A percentile compares a stretch with the other conserved stretches of the same genome.
phyloP scores from a whole-genome alignment of 2,113 vertebrate species.

The Rhagologus leucostigma region DNA sequence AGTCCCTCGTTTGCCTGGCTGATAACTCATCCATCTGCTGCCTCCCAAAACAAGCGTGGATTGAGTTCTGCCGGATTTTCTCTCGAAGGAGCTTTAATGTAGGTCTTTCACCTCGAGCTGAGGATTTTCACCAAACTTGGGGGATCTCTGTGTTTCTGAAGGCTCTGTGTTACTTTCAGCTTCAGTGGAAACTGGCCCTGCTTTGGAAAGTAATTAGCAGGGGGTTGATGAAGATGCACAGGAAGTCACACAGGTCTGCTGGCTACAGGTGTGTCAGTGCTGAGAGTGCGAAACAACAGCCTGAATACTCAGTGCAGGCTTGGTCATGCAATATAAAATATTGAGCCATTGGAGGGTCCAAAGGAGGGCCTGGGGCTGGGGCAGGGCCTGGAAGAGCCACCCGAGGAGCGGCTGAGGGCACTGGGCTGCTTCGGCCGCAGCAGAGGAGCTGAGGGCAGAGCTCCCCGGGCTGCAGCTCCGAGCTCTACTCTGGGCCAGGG shows the following conservation, averaged over 20 bases:
- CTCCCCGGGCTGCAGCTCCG: not conserved
- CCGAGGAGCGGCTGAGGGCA: not conserved
- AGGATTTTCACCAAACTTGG: not conserved
- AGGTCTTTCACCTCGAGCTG: not conserved
- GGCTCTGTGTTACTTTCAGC: not conserved
- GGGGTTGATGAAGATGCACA: not conserved
- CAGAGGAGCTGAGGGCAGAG: not conserved
- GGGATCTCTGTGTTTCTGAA: not conserved
- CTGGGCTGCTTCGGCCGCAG: not conserved
- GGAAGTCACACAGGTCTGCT: not conserved
- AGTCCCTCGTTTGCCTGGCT: rapidly evolving
- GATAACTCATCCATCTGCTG: not conserved
- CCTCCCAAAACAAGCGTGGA: not conserved
- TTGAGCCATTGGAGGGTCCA: not conserved
- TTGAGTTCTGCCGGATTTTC: not conserved
- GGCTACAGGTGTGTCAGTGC: not conserved
- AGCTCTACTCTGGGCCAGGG: not conserved
- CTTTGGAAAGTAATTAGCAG: not conserved
- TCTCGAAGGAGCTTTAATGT: not conserved
- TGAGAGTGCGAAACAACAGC: not conserved
- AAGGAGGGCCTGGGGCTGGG: not conserved
- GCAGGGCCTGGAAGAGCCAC: not conserved
- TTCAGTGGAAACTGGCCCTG: not conserved
- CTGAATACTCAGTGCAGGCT: not conserved
- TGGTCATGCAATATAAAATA: not conserved